A percentile compares a stretch with the other conserved stretches of the same genome.
Conservation (phyloP, 2,797 vertebrate genomes). For the Neostethus bicornis region DNA sequence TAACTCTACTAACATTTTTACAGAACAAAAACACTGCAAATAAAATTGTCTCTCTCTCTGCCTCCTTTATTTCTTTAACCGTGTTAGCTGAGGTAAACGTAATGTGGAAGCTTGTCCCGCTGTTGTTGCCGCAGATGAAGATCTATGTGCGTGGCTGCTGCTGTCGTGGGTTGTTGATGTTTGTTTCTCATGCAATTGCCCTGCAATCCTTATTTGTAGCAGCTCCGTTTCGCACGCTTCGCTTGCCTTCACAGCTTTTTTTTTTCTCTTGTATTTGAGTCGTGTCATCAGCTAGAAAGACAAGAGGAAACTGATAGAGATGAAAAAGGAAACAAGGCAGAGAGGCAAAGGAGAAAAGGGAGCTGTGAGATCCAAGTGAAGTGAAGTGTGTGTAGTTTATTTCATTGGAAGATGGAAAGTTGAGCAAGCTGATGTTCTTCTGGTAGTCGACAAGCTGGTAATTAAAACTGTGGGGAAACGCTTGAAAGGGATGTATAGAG, state of each 20-base stretch:
- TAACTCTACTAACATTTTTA: too few species aligned
- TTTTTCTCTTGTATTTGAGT: constrained; percentile 26
- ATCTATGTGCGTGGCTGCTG: constrained; percentile 18
- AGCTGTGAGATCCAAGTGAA: constrained; percentile 14
- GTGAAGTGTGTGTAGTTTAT: constrained; percentile 30
- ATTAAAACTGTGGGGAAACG: constrained; percentile 59
- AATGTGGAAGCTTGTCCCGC: constrained; percentile 31
- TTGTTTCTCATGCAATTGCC: constrained; percentile 61
- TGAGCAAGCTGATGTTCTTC: constrained; percentile 37
- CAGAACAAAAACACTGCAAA: constrained; percentile 51
- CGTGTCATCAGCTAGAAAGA: constrained; percentile 49
- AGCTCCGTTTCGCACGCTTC: constrained; percentile 24
- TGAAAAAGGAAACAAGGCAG: constrained; percentile 30
- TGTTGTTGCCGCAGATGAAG: constrained; percentile 26
- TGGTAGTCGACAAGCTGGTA: constrained; percentile 41
- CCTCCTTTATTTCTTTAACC: constrained; percentile 8
- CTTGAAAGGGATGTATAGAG: constrained; percentile 30
- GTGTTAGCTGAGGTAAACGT: constrained; percentile 35
- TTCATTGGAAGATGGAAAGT: constrained; percentile 37
- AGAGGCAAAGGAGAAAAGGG: constrained; percentile 27
- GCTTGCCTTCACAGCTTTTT: constrained; percentile 25
- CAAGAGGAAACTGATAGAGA: constrained; percentile 43
- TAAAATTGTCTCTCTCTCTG: constrained; percentile 35
- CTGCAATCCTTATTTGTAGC: constrained; percentile 50
- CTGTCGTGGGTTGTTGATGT: constrained; percentile 34